Percentiles rank a stretch among this genome's conserved stretches.
Evolutionary conservation across 2,113 vertebrate species (phyloP).

Genomic region (Scophthalmus maximus): DNA sequence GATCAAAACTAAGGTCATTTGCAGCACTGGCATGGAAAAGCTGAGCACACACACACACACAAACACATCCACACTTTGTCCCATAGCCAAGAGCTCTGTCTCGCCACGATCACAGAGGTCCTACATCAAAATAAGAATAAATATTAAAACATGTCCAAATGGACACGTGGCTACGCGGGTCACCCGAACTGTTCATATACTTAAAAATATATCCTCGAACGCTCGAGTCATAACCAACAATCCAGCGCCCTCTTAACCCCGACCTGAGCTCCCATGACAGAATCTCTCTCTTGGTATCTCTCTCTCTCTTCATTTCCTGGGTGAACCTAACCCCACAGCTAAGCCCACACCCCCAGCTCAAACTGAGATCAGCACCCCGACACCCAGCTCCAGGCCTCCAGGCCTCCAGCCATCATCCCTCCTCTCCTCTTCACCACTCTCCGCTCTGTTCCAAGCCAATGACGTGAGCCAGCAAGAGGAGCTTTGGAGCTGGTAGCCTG

Average conservation of each 20-base stretch:
- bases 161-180: too few relatives aligned
- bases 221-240: too few relatives aligned
- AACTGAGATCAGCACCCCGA: conserved; percentile 57
- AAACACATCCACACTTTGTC: background rate
- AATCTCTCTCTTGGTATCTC: conserved; percentile 49
- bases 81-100: conserved; percentile 2
- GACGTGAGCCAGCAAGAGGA: conserved; percentile 85
- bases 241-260: conserved; percentile 44
- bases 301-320: conserved; percentile 36
- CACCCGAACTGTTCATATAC: too few relatives aligned
- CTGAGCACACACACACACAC: background rate
- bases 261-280: conserved; percentile 50
- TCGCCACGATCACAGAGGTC: background rate
- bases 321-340: conserved; percentile 26
- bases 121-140: background rate
- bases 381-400: conserved; percentile 53
- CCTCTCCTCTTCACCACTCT: conserved; percentile 63
- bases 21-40: background rate
- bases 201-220: too few relatives aligned
- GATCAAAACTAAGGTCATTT: background rate
- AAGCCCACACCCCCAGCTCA: conserved; percentile 23
- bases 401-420: conserved; percentile 34
- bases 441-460: conserved; percentile 74
- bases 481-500: conserved; percentile 86
- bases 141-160: too few relatives aligned